Conservation (phyloP, 2,113 vertebrate species). For the Ellobius talpinus region DNA sequence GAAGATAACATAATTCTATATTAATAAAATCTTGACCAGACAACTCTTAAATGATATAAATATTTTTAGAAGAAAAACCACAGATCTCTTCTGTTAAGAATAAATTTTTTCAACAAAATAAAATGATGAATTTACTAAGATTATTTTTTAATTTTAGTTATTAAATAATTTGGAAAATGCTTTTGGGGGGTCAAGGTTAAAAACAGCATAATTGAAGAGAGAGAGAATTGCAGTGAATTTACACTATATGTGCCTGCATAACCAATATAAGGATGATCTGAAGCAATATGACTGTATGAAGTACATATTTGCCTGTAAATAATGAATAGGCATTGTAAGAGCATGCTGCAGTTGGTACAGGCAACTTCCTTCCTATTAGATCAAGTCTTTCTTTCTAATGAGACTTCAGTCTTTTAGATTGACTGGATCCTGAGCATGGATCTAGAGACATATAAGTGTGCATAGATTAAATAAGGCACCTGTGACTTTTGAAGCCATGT, state of each 20-base stretch:
- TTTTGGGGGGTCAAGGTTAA: not conserved
- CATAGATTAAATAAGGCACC: not conserved
- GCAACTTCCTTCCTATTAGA: not conserved
- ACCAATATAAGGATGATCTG: not conserved
- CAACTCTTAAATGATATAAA: not conserved
- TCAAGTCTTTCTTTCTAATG: not conserved
- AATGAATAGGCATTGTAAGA: not conserved
- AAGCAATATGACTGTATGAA: not conserved
- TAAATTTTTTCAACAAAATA: not conserved
- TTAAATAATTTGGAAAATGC: not conserved
- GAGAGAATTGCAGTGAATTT: fast-evolving
- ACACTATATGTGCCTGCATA: fast-evolving
- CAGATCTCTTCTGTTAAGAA: not conserved
- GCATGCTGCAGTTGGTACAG: not conserved
- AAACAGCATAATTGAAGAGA: not conserved
- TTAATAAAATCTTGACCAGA: not conserved
- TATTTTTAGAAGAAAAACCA: not conserved
- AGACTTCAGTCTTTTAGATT: not conserved
- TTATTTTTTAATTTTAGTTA: not conserved
- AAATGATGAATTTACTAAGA: not conserved
- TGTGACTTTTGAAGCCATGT: not conserved
- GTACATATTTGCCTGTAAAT: not conserved
- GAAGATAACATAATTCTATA: not conserved
- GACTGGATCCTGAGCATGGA: not conserved
- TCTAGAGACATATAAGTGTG: not conserved